These are phyloP conservation scores for Chionis minor DNA, from an alignment of 2,113 vertebrate genomes.

Conservation along the genomic window DNA sequence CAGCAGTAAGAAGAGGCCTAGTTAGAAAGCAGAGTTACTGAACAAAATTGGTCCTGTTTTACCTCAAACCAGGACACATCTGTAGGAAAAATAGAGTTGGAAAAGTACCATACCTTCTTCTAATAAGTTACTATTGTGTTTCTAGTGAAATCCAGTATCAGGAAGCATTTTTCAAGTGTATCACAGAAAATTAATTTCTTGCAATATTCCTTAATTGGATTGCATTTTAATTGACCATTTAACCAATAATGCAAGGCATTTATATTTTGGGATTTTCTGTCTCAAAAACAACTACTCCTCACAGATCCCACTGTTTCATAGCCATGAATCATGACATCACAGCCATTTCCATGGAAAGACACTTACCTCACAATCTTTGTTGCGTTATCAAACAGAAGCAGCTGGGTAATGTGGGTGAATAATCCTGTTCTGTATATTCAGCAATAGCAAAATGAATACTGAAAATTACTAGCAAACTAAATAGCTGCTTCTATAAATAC, in stretches of 20 bases:
- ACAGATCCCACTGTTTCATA: background rate
- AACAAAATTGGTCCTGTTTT: too few species aligned
- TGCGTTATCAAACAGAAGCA: slow-evolving; percentile 55
- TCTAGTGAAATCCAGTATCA: background rate
- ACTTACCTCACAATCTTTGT: slow-evolving; percentile 25
- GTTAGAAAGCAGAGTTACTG: too few species aligned
- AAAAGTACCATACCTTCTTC: background rate
- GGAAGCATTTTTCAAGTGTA: background rate
- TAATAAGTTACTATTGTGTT: background rate
- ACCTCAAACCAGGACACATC: too few species aligned
- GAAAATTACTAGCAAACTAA: slow-evolving; percentile 60
- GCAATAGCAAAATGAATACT: slow-evolving; percentile 58
- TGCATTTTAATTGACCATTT: background rate
- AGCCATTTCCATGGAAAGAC: slow-evolving; percentile 16
- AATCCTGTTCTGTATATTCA: slow-evolving; percentile 51
- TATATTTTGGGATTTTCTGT: slow-evolving; percentile 5
- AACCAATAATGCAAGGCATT: background rate
- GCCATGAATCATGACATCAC: slow-evolving; percentile 28
- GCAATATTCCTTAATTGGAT: background rate
- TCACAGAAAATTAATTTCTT: background rate
- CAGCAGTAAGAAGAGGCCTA: too few species aligned
- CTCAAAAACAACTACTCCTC: background rate
- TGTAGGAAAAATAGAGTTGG: background rate
- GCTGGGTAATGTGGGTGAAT: slow-evolving; percentile 64
- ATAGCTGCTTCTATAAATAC: slow-evolving; percentile 70